phyloP scores from a whole-genome alignment of 37 sponge, comb jelly and placozoan species.

The Hexactinellida sp. region DNA sequence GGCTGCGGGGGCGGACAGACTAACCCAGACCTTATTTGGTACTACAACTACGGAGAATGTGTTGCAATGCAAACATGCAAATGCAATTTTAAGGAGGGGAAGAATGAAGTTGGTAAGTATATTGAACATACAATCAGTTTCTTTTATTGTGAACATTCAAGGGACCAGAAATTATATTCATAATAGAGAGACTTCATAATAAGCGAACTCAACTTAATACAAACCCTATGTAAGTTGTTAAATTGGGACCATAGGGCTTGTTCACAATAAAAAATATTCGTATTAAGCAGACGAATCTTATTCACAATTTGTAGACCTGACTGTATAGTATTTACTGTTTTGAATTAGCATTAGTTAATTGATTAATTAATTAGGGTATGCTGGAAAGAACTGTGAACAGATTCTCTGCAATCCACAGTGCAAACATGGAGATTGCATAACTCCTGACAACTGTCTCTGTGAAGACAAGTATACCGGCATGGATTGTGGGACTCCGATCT shows the following conservation, averaged over 20 bases:
- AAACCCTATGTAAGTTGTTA: no score
- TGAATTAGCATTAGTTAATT: slow-evolving; percentile 10
- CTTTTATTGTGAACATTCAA: no score
- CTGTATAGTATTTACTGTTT: neutral
- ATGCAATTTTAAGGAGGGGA: neutral
- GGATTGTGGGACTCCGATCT: slow-evolving; percentile 36
- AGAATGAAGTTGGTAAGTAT: neutral
- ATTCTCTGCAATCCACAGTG: slow-evolving; percentile 42
- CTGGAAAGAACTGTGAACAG: slow-evolving; percentile 28
- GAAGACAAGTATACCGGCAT: slow-evolving; percentile 21
- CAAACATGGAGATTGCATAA: slow-evolving; percentile 34
- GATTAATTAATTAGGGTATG: slow-evolving; percentile 29
- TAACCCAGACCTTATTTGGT: slow-evolving; percentile 27
- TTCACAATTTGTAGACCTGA: no score
- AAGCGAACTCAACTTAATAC: no score
- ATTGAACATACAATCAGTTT: neutral
- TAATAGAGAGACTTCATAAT: no score
- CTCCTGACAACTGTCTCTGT: slow-evolving; percentile 37
- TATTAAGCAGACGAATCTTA: no score
- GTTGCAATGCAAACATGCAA: slow-evolving; percentile 27
- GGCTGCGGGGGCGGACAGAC: slow-evolving; percentile 33
- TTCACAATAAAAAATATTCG: no score
- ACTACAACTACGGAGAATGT: slow-evolving; percentile 38
- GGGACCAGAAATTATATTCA: no score
- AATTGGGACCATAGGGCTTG: no score